Base-by-base conservation (phyloP, 2,888 invertebrate species). In the Norana najaformis region DNA sequence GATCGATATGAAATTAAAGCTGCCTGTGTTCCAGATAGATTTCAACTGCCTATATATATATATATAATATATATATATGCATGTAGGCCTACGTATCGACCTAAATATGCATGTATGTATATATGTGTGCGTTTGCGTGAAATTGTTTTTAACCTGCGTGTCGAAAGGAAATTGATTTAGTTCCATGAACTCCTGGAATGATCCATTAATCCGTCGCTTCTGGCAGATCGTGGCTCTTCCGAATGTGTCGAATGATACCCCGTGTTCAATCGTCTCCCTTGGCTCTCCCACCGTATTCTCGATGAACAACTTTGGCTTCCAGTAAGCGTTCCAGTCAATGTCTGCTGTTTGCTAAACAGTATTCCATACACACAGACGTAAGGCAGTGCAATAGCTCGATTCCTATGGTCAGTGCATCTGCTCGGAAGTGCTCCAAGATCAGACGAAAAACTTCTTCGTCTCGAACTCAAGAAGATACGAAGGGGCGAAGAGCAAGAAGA, bases 201-300 rank as follows among this genome's bases (percentile, higher is more conserved):
- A 88, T 53, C 90, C 91, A 38, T 90, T 89, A 18, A 90, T 38
- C 20, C 91, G 82, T 35, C 89, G 36, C 82, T 91, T 91, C 83
- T 91, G 90, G n/a, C 85, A 90, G 34, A 91, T 90, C n/a, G 88
- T 90, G 16, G 91, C 91, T 83, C 91, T 89, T 18, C 91, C 92
- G 34, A 89, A 85, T 5, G 37, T 69, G 85, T 91, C 91, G 89
- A 91, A 92, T 47, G 82, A 41, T 18, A 92, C 89, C 0, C 90
- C 88, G 41, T 90, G 90, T 90, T 92, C 92, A 14, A 91, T 89
- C 39, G 91, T 91, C 88, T 92, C 89, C 88, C 91, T 91, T 23
- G 88, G 88, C n/a, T 92, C 91, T 16, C 91, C 92, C n/a, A 92
- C 89, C 30, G 91, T 90, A 82, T 92, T 92, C 88, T 92, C 92